Percentiles rank a stretch among this genome's conserved stretches.
These are phyloP conservation scores for Oxystoma pomonae DNA, from an alignment of 2,888 invertebrate species.

Conservation along the genomic window DNA sequence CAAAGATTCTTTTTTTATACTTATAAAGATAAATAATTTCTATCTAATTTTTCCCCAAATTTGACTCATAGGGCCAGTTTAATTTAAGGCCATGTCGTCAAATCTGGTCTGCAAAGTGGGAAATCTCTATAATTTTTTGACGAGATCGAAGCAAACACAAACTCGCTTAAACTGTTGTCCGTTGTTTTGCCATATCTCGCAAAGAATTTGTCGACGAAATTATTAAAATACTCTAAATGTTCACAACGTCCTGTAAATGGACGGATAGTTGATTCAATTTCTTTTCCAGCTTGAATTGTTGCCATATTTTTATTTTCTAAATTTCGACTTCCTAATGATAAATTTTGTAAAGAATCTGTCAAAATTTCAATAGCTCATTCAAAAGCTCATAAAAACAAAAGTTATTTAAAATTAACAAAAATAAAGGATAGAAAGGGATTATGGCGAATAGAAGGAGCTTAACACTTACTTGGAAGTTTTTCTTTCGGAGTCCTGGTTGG, in stretches of 20 bases:
- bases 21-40: too few species aligned
- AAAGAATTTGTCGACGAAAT: slow-evolving; percentile 13
- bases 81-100: slow-evolving; percentile 13
- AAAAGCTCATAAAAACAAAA: not conserved
- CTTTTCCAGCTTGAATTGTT: slow-evolving; percentile 16
- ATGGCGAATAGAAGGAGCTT: not conserved
- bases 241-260: too few species aligned
- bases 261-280: slow-evolving; percentile 10
- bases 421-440: not conserved
- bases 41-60: too few species aligned
- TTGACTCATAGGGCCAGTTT: slow-evolving; percentile 5
- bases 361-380: too few species aligned
- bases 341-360: too few species aligned
- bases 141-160: slow-evolving; percentile 13
- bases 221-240: slow-evolving; percentile 13
- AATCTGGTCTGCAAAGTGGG: slow-evolving; percentile 13
- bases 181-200: too few species aligned
- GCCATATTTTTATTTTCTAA: too few species aligned
- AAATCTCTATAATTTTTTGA: slow-evolving; percentile 16
- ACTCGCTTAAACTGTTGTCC: too few species aligned
- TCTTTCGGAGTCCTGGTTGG: too few species aligned
- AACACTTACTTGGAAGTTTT: too few species aligned
- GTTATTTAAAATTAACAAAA: not conserved
- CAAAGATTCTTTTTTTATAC: too few species aligned
- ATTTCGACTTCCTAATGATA: too few species aligned